Evolutionary conservation across 2,888 invertebrate species (phyloP), one percentile per base, ranked within the genome.

Genomic region (Periphyllus acericola): DNA sequence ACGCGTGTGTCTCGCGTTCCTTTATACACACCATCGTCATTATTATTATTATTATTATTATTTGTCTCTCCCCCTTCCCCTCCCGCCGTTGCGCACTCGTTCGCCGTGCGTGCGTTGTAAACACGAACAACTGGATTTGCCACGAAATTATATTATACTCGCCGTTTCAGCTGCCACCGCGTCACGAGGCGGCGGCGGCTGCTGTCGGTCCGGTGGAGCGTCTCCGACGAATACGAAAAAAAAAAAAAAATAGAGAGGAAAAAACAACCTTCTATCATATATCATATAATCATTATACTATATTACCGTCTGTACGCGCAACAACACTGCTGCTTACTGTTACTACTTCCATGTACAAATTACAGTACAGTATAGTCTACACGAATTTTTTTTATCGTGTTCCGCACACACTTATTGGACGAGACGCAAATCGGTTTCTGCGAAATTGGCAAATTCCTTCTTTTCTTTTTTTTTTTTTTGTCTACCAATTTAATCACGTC

Each of bases 81-180:
- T 11, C 14, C 40, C 46, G 1, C 36, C 66, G 9, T 1, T 36
- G 29, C 66, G 11, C 36, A 11, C 34, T 14, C 55, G 11, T 19
- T 36, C n/a, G 40, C 21, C 40, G 81, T 29, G 40, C 40, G 81
- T 32, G 4, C 68, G 66, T 36, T 66, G 32, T 85, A 79, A 79
- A 86, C 79, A 79, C 85, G 85, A 86, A 78, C 85, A 79, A 86
- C 79, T 79, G 85, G 84, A 85, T 86, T 72, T 86, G 81, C 85
- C 85, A 79, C 79, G 85, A 79, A 86, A 86, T 78, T 36, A n/a
- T 55, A 68, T 32, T 78, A 84, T 46, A 21, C 84, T 74, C 84
- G 84, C 60, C 84, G 84, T 84, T 84, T 76, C 84, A 84, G 84
- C 84, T 76, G 84, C 68, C 32, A 0, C 75, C 82, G 66, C 60